Conservation (phyloP, 2,888 invertebrate genomes). For the Hirtodrosophila trivittata region DNA sequence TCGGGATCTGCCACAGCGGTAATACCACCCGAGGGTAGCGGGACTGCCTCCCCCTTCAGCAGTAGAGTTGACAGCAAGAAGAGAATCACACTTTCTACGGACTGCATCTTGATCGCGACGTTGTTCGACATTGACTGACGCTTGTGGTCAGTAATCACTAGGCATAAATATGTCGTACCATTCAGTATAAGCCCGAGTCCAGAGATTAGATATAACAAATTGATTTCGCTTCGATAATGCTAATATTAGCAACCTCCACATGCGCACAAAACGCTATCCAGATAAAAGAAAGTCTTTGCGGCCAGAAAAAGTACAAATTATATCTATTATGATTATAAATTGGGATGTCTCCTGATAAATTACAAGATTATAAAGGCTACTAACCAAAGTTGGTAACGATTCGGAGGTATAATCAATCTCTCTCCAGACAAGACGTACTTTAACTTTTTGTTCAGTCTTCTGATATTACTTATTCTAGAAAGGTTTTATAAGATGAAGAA, state of each 20-base stretch:
- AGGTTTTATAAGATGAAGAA: too few relatives aligned
- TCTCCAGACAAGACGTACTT: too few relatives aligned
- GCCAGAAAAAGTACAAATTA: neutral
- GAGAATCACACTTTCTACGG: conserved; percentile 11
- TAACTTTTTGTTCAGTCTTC: too few relatives aligned
- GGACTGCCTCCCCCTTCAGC: conserved; percentile 19
- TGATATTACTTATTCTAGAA: too few relatives aligned
- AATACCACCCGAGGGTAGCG: conserved; percentile 15
- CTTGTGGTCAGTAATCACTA: conserved; percentile 9
- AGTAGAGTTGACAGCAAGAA: conserved; percentile 36
- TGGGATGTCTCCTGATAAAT: too few relatives aligned
- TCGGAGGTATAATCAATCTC: too few relatives aligned
- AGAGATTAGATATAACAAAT: conserved; percentile 49
- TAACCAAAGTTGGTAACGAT: too few relatives aligned
- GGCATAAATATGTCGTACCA: conserved; percentile 45
- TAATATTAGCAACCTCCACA: neutral
- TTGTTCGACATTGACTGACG: conserved; percentile 35
- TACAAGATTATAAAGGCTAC: too few relatives aligned
- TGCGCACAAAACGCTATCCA: neutral
- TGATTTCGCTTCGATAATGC: conserved; percentile 42
- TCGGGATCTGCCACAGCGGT: conserved; percentile 86
- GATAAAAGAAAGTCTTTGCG: neutral
- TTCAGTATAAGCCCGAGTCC: conserved; percentile 3
- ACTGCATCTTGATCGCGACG: conserved; percentile 53
- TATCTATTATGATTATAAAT: too few relatives aligned